Evolutionary conservation across 2,888 invertebrate genomes (phyloP).

Genomic region (Criorhina ranunculi): DNA sequence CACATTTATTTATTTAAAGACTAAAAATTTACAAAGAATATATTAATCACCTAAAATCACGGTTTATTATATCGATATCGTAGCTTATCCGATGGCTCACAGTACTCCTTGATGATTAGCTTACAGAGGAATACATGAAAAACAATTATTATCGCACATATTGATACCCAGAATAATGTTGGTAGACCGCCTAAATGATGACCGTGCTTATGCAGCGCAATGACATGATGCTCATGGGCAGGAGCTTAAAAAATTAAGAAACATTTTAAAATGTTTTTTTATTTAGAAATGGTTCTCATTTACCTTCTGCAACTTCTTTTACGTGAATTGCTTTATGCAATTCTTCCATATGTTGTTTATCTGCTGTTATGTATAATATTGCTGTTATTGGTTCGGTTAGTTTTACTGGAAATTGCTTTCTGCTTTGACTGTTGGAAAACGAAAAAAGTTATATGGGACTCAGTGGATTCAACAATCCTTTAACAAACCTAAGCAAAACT

Average conservation of each 20-base stretch:
- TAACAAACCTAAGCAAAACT: slow-evolving; percentile 86
- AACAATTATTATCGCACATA: slow-evolving; percentile 93
- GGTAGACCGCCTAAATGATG: slow-evolving; percentile 95
- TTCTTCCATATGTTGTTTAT: slow-evolving; percentile 95
- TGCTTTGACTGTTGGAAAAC: slow-evolving; percentile 80
- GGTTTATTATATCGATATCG: slow-evolving; percentile 90
- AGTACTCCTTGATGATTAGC: slow-evolving; percentile 95
- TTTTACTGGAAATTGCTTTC: slow-evolving; percentile 93
- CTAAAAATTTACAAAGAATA: slow-evolving; percentile 68
- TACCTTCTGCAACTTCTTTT: slow-evolving; percentile 89
- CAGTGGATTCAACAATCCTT: neutral
- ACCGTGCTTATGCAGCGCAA: slow-evolving; percentile 95
- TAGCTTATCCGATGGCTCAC: slow-evolving; percentile 89
- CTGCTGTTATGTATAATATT: slow-evolving; percentile 95
- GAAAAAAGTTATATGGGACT: neutral
- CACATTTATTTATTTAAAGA: slow-evolving; percentile 62
- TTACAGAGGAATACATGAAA: slow-evolving; percentile 97
- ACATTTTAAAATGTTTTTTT: neutral
- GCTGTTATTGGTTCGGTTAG: slow-evolving; percentile 95
- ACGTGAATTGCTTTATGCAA: slow-evolving; percentile 96
- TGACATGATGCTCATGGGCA: slow-evolving; percentile 95
- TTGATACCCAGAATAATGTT: slow-evolving; percentile 95
- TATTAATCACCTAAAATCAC: slow-evolving; percentile 84
- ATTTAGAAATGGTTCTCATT: neutral
- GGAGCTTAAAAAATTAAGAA: slow-evolving; percentile 87